Evolutionary conservation across 2,888 invertebrate species (phyloP), one percentile per base, ranked within the genome.

Genomic region (Apeira syringaria): DNA sequence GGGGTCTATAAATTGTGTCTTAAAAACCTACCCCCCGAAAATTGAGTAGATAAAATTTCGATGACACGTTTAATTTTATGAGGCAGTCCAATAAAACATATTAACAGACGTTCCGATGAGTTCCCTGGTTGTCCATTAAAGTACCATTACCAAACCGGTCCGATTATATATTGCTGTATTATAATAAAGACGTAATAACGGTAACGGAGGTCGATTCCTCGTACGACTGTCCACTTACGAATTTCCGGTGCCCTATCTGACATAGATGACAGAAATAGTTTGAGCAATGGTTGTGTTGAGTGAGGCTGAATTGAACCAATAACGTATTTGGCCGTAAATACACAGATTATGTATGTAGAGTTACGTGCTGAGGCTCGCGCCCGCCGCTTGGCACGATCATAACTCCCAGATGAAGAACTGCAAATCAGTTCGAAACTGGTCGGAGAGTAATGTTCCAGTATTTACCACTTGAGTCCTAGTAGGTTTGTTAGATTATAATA

Each of bases 181-280:
- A 53, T 54, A 53, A 59, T 61, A 56, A 56, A 52, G 48, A 58
- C 40, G 59, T 61, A 64, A 66, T 61, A n/a, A n/a, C n/a, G 47
- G 59, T 39, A 30, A 51, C 45, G 39, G 47, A 63, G 53, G 55
- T 47, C 41, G 47, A 11, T 41, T 50, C 58, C 51, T 50, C 60
- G 53, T 56, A 60, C 56, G 56, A 56, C 60, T 58, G 53, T 51
- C 61, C 64, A 70, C 60, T 68, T 70, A 68, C 47, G 46, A 42
- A 53, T 67, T 56, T 73, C 70, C 74, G 68, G 64, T 64, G 54
- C 50, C 30, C 34, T 37, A 24, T 25, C 35, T 26, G 33, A 36
- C 33, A 26, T 33, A 33, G 30, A 43, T 30, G 10, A 8, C 42
- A 17, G 43, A 12, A 10, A 32, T 34, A 29, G 27, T n/a, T 40